Evolutionary conservation across 2,797 vertebrate species (phyloP).

Genomic region (Hippopotamyrus pictus): DNA sequence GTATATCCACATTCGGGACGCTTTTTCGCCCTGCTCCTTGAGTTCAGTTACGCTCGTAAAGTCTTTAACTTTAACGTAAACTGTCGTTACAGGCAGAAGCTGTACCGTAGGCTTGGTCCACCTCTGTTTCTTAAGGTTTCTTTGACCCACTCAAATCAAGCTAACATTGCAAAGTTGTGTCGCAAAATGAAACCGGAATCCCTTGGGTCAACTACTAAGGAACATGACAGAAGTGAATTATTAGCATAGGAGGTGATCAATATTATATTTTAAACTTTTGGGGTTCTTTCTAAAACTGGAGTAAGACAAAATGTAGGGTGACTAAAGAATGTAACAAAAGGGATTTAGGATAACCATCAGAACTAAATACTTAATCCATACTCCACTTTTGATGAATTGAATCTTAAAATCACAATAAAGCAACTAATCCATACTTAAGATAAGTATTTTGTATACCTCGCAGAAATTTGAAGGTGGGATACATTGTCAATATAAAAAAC

Average conservation of each 20-base stretch:
- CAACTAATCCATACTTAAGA: not conserved
- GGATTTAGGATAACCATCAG: not conserved
- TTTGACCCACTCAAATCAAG: constrained; percentile 24
- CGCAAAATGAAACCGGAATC: not conserved
- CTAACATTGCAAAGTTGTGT: not conserved
- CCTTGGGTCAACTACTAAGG: not conserved
- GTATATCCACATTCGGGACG: not conserved
- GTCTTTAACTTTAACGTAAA: constrained; percentile 59
- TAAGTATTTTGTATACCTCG: not conserved
- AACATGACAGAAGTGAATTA: not conserved
- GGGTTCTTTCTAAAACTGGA: not conserved
- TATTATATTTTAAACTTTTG: not conserved
- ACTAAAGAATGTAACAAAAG: not conserved
- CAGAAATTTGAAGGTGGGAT: not conserved
- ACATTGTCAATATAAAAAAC: not conserved
- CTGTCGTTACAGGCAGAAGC: constrained; percentile 63
- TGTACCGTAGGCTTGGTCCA: constrained; percentile 65
- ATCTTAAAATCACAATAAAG: not conserved
- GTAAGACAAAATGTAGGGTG: not conserved
- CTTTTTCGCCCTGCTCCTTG: not conserved
- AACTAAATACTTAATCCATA: not conserved
- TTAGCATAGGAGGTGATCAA: not conserved
- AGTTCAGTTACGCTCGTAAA: constrained; percentile 57
- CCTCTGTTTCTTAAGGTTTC: constrained; percentile 55
- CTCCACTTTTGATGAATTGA: not conserved